Base-by-base conservation (phyloP, 2,888 invertebrate species). In the Agrotis segetum region DNA sequence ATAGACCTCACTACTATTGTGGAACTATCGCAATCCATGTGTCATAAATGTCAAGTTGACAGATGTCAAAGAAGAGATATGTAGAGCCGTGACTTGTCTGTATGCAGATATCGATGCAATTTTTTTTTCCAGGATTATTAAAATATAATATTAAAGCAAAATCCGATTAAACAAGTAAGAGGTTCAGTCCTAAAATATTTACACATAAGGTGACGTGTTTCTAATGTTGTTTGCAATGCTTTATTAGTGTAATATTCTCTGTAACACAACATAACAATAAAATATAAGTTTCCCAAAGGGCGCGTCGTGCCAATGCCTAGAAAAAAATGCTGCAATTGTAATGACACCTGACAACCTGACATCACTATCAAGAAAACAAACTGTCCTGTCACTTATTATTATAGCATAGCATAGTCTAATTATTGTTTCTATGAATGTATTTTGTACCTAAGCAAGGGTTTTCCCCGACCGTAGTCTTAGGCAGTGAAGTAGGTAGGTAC, bases 341-440 rank as follows among this genome's bases (percentile, higher is more conserved):
- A 50, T 44, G 19, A 59, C 19, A 44, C n/a, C n/a, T n/a, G n/a
- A 59, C 40, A 17, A 44, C n/a, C 21, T 16, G 29, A 13, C 6
- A n/a, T 16, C 4, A 17, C 17, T 53, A 40, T 55, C 19, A 24
- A 40, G 29, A 47, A 29, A 19, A 64, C 49, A 60, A 70, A 52
- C 49, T 73, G 7, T 19, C 3, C 19, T 19, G 40, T 40, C 9
- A 34, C 9, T 9, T 49, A 64, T 24, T 46, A 19, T n/a, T n/a
- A n/a, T n/a, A n/a, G n/a, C n/a, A n/a, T n/a, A n/a, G 17, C 47
- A 40, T n/a, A 53, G 34, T 16, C 49, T 4, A 49, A 16, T 40
- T 24, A n/a, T n/a, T n/a, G n/a, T 49, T 61, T 77, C 47, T 49
- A 17, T 19, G 59, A 77, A 64, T 55, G 50, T 24, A 52, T 9